Evolutionary conservation across 2,113 vertebrate species (phyloP).

Genomic region (human (Homo sapiens)): GRCh38 chr18:39724501-39725000

Average conservation of each 20-base stretch:
- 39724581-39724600: not conserved
- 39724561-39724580: not conserved
- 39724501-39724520: not conserved
- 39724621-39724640: not conserved
- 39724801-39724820: not conserved
- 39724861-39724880: not conserved
- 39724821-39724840: not conserved
- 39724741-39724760: not conserved
- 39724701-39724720: conserved; percentile 6
- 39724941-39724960: not conserved
- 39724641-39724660: not conserved
- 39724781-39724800: not conserved
- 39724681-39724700: not conserved
- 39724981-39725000: not conserved
- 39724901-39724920: not conserved
- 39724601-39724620: conserved; percentile 20
- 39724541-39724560: not conserved
- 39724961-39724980: not conserved
- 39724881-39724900: not conserved
- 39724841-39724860: not conserved
- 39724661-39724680: not conserved
- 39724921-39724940: not conserved
- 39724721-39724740: not conserved
- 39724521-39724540: not conserved
- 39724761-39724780: not conserved